Conservation (phyloP, 2,888 invertebrate genomes). For the Drosophila pseudotakahashii region DNA sequence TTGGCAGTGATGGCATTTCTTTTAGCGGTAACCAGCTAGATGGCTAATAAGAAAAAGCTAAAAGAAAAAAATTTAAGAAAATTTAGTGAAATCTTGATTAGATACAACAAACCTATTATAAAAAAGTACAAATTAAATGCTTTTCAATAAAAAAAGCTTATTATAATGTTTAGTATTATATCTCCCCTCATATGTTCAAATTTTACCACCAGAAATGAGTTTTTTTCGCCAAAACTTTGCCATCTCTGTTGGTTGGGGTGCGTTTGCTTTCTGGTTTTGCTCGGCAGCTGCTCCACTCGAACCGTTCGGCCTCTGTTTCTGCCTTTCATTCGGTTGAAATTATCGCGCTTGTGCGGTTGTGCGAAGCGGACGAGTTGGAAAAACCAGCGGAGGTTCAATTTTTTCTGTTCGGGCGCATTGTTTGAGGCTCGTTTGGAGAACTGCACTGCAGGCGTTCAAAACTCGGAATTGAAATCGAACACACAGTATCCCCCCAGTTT, state of each 20-base stretch:
- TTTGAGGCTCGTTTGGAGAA: conserved; percentile 15
- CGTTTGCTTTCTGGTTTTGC: conserved; percentile 42
- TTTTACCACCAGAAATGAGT: background rate
- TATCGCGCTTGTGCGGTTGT: conserved; percentile 71
- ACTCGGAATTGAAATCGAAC: conserved; percentile 30
- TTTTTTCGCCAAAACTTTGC: background rate
- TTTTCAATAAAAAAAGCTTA: no score
- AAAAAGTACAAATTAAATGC: no score
- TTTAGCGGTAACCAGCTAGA: background rate
- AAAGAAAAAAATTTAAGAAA: background rate
- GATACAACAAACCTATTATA: no score
- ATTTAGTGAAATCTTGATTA: background rate
- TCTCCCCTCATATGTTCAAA: no score
- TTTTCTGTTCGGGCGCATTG: conserved; percentile 26
- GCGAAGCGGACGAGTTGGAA: conserved; percentile 69
- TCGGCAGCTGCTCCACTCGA: conserved; percentile 34
- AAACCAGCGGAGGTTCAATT: conserved; percentile 27
- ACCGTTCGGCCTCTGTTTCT: conserved; percentile 15
- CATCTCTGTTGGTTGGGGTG: conserved; percentile 20
- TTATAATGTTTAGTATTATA: background rate
- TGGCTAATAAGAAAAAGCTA: background rate
- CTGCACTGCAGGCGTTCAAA: conserved; percentile 37
- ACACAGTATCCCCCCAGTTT: conserved; percentile 6
- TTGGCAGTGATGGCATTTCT: background rate
- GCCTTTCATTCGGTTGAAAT: conserved; percentile 61